Conservation (phyloP, 2,888 invertebrate species). For the Neocrepidodera transversa region DNA sequence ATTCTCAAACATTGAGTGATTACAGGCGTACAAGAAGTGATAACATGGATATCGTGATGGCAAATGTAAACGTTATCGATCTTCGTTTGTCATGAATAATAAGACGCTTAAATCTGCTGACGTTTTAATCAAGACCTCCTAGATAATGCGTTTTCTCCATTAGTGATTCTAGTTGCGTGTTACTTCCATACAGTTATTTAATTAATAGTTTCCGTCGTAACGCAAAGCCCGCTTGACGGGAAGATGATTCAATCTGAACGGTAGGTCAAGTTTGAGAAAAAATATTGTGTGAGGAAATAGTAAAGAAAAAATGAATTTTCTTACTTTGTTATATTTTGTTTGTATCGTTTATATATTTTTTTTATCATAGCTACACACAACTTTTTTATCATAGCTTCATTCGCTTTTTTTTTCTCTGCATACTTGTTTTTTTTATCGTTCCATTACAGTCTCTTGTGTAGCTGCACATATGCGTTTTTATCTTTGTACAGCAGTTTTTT, state of each 20-base stretch:
- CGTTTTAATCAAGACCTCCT: slow-evolving; percentile 40
- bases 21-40: slow-evolving; percentile 3
- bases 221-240: slow-evolving; percentile 36
- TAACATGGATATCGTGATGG: slow-evolving; percentile 13
- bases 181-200: slow-evolving; percentile 41
- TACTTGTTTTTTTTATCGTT: too few relatives aligned
- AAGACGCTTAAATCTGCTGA: slow-evolving; percentile 34
- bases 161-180: slow-evolving; percentile 38
- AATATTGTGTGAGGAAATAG: too few relatives aligned
- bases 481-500: too few relatives aligned
- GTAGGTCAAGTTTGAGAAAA: too few relatives aligned
- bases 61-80: slow-evolving; percentile 22
- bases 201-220: slow-evolving; percentile 38
- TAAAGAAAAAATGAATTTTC: too few relatives aligned
- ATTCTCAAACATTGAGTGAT: slow-evolving; percentile 3
- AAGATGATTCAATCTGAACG: slow-evolving; percentile 34
- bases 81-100: slow-evolving; percentile 37
- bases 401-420: too few relatives aligned
- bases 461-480: too few relatives aligned
- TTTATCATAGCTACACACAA: too few relatives aligned
- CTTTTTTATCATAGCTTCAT: too few relatives aligned
- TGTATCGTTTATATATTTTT: too few relatives aligned
- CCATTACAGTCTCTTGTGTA: too few relatives aligned
- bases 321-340: too few relatives aligned
- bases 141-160: slow-evolving; percentile 40